These are phyloP conservation scores for Alligator sinensis DNA, from an alignment of 2,113 vertebrate species.

Conservation along the genomic window DNA sequence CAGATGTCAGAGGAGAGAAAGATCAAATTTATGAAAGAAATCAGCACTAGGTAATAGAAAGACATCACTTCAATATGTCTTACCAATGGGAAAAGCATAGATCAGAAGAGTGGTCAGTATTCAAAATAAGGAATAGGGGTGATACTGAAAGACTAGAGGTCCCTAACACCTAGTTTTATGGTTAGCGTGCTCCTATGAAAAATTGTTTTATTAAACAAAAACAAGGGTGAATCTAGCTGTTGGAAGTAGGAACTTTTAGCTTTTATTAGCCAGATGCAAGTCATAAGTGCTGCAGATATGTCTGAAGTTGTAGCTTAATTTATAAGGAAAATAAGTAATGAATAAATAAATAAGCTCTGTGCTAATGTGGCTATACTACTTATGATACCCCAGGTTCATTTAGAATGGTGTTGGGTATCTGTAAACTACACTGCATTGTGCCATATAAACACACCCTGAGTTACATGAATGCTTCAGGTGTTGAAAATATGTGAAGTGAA, in stretches of 20 bases:
- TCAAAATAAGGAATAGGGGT: not conserved
- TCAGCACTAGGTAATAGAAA: not conserved
- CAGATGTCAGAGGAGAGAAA: not conserved
- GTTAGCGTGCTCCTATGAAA: not conserved
- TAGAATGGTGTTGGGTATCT: not conserved
- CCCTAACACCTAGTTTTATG: not conserved
- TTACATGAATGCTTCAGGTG: not conserved
- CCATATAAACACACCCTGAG: not conserved
- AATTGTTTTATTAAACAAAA: not conserved
- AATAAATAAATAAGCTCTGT: too few species aligned
- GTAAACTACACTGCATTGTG: not conserved
- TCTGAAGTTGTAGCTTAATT: not conserved
- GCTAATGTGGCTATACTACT: too few species aligned
- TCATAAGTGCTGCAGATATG: not conserved
- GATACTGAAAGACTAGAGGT: not conserved
- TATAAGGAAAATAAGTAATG: not conserved
- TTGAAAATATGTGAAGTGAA: not conserved
- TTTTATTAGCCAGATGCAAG: not conserved
- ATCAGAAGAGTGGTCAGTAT: not conserved
- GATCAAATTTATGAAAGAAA: not conserved
- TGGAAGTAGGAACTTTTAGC: accelerated
- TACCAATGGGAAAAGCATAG: not conserved
- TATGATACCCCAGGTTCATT: too few species aligned
- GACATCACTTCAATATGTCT: not conserved
- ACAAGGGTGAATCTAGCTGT: not conserved